phyloP scores from a whole-genome alignment of 2,797 vertebrate genomes.

The Acanthurus lineatus region DNA sequence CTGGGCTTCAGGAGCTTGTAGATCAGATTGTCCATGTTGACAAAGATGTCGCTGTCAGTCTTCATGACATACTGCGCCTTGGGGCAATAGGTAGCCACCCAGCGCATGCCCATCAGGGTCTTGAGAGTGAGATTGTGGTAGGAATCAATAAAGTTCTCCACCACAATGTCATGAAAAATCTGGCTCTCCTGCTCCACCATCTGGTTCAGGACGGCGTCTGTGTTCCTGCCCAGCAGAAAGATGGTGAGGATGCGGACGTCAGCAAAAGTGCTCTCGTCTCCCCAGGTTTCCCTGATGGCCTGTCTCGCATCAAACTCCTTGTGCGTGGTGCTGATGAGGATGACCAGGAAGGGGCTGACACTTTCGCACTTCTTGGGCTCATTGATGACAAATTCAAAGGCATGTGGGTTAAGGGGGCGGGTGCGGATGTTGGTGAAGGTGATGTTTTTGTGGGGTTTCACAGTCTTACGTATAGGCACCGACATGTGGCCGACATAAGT shows the following conservation, averaged over 20 bases:
- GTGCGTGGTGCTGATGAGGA: constrained; percentile 98
- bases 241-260: constrained; percentile 93
- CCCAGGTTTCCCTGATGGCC: constrained; percentile 98
- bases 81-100: constrained; percentile 95
- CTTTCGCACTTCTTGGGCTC: constrained; percentile 96
- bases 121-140: constrained; percentile 98
- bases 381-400: constrained; percentile 95
- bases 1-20: constrained; percentile 96
- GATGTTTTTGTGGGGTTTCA: constrained; percentile 89
- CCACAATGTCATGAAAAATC: constrained; percentile 97
- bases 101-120: constrained; percentile 98
- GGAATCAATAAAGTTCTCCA: constrained; percentile 97
- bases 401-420: constrained; percentile 94
- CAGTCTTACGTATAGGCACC: constrained; percentile 85
- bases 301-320: constrained; percentile 98
- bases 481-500: constrained; percentile 91
- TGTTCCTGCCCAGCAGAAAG: constrained; percentile 94
- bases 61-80: constrained; percentile 97
- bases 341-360: constrained; percentile 91
- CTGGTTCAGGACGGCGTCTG: constrained; percentile 93
- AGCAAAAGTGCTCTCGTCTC: constrained; percentile 93
- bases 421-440: constrained; percentile 97
- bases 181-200: constrained; percentile 99
- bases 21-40: constrained; percentile 99
- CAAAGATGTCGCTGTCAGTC: constrained; percentile 98